Conservation (phyloP, 2,113 vertebrate genomes). For the Australoheros scitulus region DNA sequence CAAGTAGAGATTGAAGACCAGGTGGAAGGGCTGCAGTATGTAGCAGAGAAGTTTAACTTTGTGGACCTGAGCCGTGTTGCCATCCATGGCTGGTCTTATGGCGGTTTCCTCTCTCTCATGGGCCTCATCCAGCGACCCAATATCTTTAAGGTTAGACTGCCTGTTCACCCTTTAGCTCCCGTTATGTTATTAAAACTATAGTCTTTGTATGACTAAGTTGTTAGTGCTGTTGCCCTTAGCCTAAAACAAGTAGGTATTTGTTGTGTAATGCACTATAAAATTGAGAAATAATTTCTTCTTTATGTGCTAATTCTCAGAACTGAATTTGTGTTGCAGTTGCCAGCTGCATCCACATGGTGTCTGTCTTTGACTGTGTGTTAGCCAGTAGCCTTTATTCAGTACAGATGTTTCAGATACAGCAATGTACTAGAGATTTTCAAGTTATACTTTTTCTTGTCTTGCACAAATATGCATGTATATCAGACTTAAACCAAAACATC, state of each 20-base stretch:
- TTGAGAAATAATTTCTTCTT: neutral
- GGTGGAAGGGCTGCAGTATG: constrained; percentile 94
- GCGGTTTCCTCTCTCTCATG: constrained; percentile 97
- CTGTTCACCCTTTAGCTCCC: neutral
- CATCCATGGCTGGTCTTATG: constrained; percentile 97
- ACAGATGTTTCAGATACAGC: neutral
- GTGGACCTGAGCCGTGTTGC: constrained; percentile 93
- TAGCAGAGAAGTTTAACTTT: constrained; percentile 94
- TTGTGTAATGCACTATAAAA: neutral
- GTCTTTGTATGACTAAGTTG: neutral
- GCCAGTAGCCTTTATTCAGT: neutral
- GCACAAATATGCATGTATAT: neutral
- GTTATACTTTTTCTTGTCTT: neutral
- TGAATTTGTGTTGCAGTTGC: constrained; percentile 36
- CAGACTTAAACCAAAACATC: neutral
- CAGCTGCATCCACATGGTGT: constrained; percentile 53
- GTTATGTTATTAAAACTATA: neutral
- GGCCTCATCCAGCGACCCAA: constrained; percentile 94
- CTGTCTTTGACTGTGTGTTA: constrained; percentile 41
- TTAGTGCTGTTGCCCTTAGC: neutral
- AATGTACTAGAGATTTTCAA: neutral
- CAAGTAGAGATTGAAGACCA: constrained; percentile 98
- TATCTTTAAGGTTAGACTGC: constrained; percentile 89
- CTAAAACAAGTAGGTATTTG: neutral
- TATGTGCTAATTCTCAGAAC: neutral